Conservation (phyloP, 2,113 vertebrate genomes). For the Scomber japonicus region DNA sequence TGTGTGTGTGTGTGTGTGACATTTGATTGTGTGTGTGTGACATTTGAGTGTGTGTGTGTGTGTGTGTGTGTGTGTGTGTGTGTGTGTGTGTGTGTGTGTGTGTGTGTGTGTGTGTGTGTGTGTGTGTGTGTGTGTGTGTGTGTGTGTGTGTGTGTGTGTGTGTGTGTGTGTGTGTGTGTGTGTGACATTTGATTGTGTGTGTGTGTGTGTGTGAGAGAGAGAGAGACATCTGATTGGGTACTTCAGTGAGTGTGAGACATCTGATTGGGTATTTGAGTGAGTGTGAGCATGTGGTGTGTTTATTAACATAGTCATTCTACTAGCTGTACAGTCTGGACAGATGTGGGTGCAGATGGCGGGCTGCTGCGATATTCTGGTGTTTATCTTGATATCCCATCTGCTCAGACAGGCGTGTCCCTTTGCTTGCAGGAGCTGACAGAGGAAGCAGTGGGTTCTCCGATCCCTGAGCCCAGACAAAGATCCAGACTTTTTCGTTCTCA, state of each 20-base stretch:
- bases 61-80: neutral
- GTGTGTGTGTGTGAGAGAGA: too few species aligned
- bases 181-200: too few species aligned
- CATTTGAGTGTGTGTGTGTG: neutral
- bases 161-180: too few species aligned
- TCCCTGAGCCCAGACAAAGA: constrained; percentile 94
- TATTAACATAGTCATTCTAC: constrained; percentile 65
- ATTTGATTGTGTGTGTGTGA: neutral
- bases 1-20: neutral
- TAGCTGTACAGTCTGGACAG: constrained; percentile 13
- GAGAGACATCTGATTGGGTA: too few species aligned
- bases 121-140: too few species aligned
- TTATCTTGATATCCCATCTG: neutral
- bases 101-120: too few species aligned
- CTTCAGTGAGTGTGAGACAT: neutral
- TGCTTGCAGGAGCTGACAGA: constrained; percentile 85
- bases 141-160: too few species aligned
- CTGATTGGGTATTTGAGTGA: constrained; percentile 23
- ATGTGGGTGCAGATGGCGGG: constrained; percentile 43
- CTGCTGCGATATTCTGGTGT: constrained; percentile 13
- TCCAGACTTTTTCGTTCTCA: constrained; percentile 94
- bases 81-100: too few species aligned
- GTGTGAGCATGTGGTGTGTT: constrained; percentile 63
- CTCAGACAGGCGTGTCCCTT: constrained; percentile 1
- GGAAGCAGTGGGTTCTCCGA: constrained; percentile 88